These are phyloP conservation scores for Clarias gariepinus DNA, from an alignment of 2,113 vertebrate genomes.

Conservation along the genomic window DNA sequence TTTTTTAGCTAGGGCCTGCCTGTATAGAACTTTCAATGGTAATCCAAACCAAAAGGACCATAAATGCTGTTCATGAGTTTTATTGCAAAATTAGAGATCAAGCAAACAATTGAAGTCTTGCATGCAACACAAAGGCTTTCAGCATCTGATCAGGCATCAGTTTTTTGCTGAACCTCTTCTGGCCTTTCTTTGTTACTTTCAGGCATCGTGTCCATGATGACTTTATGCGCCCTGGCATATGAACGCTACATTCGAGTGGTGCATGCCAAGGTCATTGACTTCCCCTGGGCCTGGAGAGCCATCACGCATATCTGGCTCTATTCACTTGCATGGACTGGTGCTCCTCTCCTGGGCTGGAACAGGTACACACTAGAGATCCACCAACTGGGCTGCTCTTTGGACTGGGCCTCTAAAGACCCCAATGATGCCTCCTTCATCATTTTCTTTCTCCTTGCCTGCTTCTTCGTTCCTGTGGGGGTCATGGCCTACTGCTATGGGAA, in stretches of 20 bases:
- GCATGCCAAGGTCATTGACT: conserved; percentile 86
- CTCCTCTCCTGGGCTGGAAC: conserved; percentile 91
- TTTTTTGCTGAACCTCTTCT: neutral
- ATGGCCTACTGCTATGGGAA: conserved; percentile 93
- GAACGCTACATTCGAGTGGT: conserved; percentile 89
- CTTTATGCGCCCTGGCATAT: conserved; percentile 85
- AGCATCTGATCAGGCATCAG: neutral
- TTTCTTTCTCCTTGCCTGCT: conserved; percentile 86
- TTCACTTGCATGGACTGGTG: conserved; percentile 88
- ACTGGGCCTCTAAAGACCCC: conserved; percentile 87
- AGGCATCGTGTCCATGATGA: conserved; percentile 92
- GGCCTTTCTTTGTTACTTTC: conserved; percentile 45
- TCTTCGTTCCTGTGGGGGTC: conserved; percentile 84
- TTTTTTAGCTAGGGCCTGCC: neutral
- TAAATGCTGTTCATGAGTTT: neutral
- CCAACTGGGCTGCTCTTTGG: conserved; percentile 83
- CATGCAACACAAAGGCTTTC: neutral
- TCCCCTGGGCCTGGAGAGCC: conserved; percentile 87
- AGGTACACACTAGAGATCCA: conserved; percentile 88
- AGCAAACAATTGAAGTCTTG: neutral
- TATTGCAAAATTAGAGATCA: neutral
- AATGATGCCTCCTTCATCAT: conserved; percentile 87
- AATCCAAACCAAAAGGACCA: too few relatives aligned
- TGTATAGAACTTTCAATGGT: neutral
- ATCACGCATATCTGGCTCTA: conserved; percentile 91